Base-by-base conservation (phyloP, 1,140 invertebrate species). In the Drosophila athabasca region DNA sequence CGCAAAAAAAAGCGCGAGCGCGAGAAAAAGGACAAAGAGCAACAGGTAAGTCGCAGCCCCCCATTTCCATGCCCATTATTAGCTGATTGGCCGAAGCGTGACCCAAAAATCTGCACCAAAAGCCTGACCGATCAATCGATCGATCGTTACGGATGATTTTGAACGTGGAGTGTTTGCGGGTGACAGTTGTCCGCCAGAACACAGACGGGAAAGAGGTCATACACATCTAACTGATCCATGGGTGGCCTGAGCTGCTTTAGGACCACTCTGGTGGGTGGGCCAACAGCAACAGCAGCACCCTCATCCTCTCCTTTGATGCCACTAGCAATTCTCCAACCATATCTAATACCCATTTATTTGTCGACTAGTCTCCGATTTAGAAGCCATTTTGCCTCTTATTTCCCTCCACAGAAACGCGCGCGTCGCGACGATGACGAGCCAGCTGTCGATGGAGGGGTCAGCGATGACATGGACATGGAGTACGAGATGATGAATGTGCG, bases 401-500 rank as follows among this genome's bases (percentile, higher is more conserved):
- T 7, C 13, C 48, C n/a, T 46, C 35, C 15, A 43, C 9, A 90
- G 79, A 89, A 87, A 70, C 84, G 79, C 9, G 49, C 61, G 3
- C 79, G 79, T 9, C 79, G 69, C 15, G 71, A 75, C 6, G 71
- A 75, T 3, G 70, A 74, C 19, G 67, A 83, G 1, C 51, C 60
- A 1, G 26, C 11, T n/a, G 74, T 29, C 24, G 59, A 61, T 24
- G 57, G 7, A 5, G 67, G 45, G 8, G 58, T 17, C 45, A 81
- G 83, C 22, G 71, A 79, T 19, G 90, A 91, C 7, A 66, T 85
- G 69, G 90, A 91, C n/a, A 70, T 79, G 67, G 93, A 97, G 79
- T 95, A 94, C 76, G 95, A 96, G 87, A 95, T 96, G 94, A 92
- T 96, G 79, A 96, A 95, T 90, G 93, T 96, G 6, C 93, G 96